phyloP scores from a whole-genome alignment of 2,888 invertebrate genomes.

The Erpobdella octoculata region DNA sequence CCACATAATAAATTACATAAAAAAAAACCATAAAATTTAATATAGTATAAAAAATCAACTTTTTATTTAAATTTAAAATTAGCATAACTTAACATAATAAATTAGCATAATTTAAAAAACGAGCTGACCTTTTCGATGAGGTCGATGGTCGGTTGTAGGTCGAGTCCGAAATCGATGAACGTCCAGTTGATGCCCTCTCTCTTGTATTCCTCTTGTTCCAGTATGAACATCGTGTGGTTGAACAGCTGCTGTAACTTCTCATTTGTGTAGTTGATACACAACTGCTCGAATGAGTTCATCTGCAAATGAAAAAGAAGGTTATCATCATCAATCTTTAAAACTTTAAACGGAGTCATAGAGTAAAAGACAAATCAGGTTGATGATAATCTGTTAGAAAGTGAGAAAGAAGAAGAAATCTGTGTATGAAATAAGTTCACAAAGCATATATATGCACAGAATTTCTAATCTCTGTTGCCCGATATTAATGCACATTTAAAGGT shows the following conservation, averaged over 20 bases:
- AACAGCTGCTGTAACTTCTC: constrained; percentile 98
- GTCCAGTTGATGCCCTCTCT: constrained; percentile 99
- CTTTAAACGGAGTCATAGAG: too few relatives aligned
- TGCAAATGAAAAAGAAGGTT: constrained; percentile 40
- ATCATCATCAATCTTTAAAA: not conserved
- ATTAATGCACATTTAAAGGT: too few relatives aligned
- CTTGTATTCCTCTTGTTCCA: constrained; percentile 99
- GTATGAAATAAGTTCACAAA: not conserved
- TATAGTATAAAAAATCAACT: too few relatives aligned
- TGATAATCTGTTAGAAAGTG: not conserved
- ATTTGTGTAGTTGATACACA: constrained; percentile 99
- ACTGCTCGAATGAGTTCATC: constrained; percentile 94
- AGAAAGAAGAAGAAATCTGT: not conserved
- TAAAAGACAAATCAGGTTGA: not conserved
- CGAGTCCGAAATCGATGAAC: constrained; percentile 97
- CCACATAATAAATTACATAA: too few relatives aligned
- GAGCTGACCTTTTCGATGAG: constrained; percentile 91
- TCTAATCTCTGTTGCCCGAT: too few relatives aligned
- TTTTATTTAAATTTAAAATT: too few relatives aligned
- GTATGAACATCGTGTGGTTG: constrained; percentile 99
- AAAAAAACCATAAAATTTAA: too few relatives aligned
- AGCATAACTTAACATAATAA: too few relatives aligned
- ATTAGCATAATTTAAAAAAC: too few relatives aligned
- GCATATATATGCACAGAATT: not conserved
- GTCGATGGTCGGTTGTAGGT: constrained; percentile 97